Percentiles rank a stretch among this genome's conserved stretches.
Conservation (phyloP, 2,888 invertebrate genomes). For the Zaprionus bogoriensis region DNA sequence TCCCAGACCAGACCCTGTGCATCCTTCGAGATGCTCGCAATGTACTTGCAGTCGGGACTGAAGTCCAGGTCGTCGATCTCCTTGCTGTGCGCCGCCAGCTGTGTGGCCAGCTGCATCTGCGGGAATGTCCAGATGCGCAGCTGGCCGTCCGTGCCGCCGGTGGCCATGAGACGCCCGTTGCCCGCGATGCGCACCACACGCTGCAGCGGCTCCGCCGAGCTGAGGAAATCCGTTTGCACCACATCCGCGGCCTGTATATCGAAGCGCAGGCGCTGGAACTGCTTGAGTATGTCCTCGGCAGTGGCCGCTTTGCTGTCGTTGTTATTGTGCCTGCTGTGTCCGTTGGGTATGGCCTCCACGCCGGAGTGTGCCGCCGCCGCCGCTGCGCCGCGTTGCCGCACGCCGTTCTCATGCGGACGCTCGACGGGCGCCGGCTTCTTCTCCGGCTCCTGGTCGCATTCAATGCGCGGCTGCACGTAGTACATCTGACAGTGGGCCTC, state of each 20-base stretch:
- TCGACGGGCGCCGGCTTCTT: slow-evolving; percentile 51
- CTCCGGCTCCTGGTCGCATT: slow-evolving; percentile 81
- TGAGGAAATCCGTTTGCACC: slow-evolving; percentile 92
- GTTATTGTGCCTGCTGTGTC: slow-evolving; percentile 45
- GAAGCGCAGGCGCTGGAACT: slow-evolving; percentile 87
- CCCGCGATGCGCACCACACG: slow-evolving; percentile 92
- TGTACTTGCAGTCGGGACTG: slow-evolving; percentile 89
- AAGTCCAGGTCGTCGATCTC: slow-evolving; percentile 98
- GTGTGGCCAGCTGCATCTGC: slow-evolving; percentile 87
- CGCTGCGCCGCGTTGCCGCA: slow-evolving; percentile 64
- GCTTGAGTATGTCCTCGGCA: slow-evolving; percentile 65
- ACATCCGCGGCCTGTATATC: slow-evolving; percentile 90
- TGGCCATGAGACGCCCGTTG: slow-evolving; percentile 91
- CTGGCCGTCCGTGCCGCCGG: slow-evolving; percentile 95
- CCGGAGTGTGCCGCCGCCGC: slow-evolving; percentile 58
- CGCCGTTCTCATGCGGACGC: slow-evolving; percentile 79
- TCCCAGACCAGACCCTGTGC: slow-evolving; percentile 93
- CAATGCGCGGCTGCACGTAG: slow-evolving; percentile 86
- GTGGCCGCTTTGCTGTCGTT: slow-evolving; percentile 3
- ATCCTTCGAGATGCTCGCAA: slow-evolving; percentile 95
- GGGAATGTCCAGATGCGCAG: slow-evolving; percentile 95
- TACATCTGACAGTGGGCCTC: slow-evolving; percentile 96
- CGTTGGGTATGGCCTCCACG: slow-evolving; percentile 79
- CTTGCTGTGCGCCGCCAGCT: slow-evolving; percentile 91
- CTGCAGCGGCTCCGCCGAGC: slow-evolving; percentile 89